These are phyloP conservation scores for Phylloscopus whistleri DNA, from an alignment of 2,113 vertebrate genomes.

Conservation along the genomic window DNA sequence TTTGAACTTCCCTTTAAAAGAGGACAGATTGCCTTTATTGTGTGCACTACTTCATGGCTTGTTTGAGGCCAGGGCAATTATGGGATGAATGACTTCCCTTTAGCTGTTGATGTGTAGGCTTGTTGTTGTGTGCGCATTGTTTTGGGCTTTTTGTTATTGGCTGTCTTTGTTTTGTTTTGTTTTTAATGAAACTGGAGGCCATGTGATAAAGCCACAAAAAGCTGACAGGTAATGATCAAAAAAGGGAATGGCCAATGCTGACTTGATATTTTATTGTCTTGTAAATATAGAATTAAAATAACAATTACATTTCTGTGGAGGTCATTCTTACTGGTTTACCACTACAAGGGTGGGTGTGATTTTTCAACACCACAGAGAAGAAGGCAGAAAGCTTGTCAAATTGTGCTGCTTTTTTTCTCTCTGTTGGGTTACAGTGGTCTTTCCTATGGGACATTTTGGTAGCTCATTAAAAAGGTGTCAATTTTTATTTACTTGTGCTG, in stretches of 20 bases:
- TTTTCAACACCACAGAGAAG: neutral
- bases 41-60: constrained; percentile 77
- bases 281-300: constrained; percentile 72
- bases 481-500: neutral
- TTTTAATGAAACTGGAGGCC: constrained; percentile 45
- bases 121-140: constrained; percentile 53
- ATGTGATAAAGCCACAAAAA: constrained; percentile 60
- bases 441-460: neutral
- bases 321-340: neutral
- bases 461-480: neutral
- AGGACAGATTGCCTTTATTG: constrained; percentile 84
- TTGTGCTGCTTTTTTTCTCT: neutral
- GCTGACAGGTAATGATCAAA: constrained; percentile 51
- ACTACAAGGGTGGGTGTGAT: neutral
- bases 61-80: constrained; percentile 91
- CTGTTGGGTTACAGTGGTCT: neutral
- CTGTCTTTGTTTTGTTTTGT: constrained; percentile 28
- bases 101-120: constrained; percentile 74
- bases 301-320: constrained; percentile 43
- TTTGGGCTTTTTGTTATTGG: constrained; percentile 51
- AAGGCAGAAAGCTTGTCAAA: neutral
- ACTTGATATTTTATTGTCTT: constrained; percentile 67
- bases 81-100: constrained; percentile 87
- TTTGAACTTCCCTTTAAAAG: constrained; percentile 77
- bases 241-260: constrained; percentile 47